These are phyloP conservation scores for Phenganax subtilis DNA, from an alignment of 92 coral and sea anemone genomes.

Conservation along the genomic window DNA sequence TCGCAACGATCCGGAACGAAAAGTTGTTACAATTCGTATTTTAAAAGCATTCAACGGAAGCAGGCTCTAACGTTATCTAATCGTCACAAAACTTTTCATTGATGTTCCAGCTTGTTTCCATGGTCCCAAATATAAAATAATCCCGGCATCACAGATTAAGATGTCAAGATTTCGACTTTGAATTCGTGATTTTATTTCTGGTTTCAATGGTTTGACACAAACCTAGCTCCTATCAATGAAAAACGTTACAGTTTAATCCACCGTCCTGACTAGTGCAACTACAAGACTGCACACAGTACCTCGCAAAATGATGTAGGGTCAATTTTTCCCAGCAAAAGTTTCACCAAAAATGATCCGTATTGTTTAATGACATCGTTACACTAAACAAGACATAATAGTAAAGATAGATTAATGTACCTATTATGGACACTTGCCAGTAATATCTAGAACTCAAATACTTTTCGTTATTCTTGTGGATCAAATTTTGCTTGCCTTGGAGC, in stretches of 20 bases:
- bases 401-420: not conserved
- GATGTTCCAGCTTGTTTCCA: not conserved
- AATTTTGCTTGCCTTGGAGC: not conserved
- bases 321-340: constrained; percentile 19
- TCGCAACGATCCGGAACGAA: not conserved
- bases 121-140: not conserved
- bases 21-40: not conserved
- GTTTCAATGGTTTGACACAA: not conserved
- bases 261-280: not conserved
- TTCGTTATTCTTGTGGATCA: not conserved
- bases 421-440: not conserved
- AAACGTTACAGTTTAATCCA: not conserved
- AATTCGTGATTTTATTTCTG: not conserved
- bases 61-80: too few species aligned
- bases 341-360: constrained; percentile 10
- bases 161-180: not conserved
- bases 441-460: not conserved
- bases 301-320: constrained; percentile 27
- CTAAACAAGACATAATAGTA: not conserved
- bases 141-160: too few species aligned
- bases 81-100: too few species aligned
- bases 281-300: not conserved
- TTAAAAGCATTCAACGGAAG: too few species aligned
- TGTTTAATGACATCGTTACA: constrained; percentile 23
- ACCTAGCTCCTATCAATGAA: not conserved